Evolutionary conservation across 2,888 invertebrate species (phyloP), one percentile per base, ranked within the genome.

Genomic region (Andrena hattorfiana): DNA sequence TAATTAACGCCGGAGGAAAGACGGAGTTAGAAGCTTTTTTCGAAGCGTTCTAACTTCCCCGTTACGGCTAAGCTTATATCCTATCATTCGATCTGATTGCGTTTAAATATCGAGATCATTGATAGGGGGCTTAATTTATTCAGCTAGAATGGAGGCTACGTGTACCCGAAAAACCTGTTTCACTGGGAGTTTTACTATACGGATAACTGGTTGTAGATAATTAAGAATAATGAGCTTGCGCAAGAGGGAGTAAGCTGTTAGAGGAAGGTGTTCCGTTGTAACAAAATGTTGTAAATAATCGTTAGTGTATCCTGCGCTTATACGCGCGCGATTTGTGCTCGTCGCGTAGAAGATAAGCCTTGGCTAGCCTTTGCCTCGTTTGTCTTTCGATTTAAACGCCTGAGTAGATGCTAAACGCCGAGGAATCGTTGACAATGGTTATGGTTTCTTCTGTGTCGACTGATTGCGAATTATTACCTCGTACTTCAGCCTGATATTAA

Each of bases 181-280:
- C 73, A 20, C 54, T 23, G 10, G 35, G 20, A 67, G 20, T 54
- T 75, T 67, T 23, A 20, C 42, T 49, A 20, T 5, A n/a, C 49
- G 42, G 0, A 16, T 10, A 77, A 77, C 83, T 77, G 73, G 64
- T 74, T 42, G 62, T 49, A 54, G 77, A 77, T 83, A 83, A 83
- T 83, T 72, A 83, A 81, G 77, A 73, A 69, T 83, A 67, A 82
- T 54, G 70, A 62, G 56, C 74, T 74, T 67, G 42, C 82, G 82
- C 69, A 75, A 81, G 48, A 28, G 60, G 82, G 76, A 64, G 60
- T 49, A 66, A 83, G 81, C 72, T 70, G 68, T 70, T 74, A 32
- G 42, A 42, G 66, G 42, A 68, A 67, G 69, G 60, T 30, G 60
- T 70, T 67, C 70, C 60, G 64, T 67, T 49, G 16, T 56, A 77